These are phyloP conservation scores for Onychomys torridus DNA, from an alignment of 2,797 vertebrate genomes.

Conservation along the genomic window DNA sequence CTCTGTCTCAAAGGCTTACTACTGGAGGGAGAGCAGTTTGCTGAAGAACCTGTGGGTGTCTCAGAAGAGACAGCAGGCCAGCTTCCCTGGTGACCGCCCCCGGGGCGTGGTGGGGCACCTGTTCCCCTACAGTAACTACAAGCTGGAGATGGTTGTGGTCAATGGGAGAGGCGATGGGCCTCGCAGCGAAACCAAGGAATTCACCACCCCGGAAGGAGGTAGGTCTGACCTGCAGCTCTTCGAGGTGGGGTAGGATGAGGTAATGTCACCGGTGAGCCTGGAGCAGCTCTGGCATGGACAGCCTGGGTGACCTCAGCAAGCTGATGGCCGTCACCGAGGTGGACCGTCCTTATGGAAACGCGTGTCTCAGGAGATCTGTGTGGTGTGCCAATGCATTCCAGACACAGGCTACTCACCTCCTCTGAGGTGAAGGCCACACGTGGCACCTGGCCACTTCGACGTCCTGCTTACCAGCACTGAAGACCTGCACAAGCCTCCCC, in stretches of 20 bases:
- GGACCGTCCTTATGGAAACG: not conserved
- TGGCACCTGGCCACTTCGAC: not conserved
- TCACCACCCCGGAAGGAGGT: conserved; percentile 97
- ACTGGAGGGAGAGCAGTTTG: conserved; percentile 96
- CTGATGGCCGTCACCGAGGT: not conserved
- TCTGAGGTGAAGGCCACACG: not conserved
- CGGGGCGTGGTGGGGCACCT: conserved; percentile 93
- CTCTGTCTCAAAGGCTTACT: conserved; percentile 94
- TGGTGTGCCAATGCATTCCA: not conserved
- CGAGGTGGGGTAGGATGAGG: conserved; percentile 57
- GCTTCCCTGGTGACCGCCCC: conserved; percentile 90
- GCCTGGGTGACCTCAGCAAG: not conserved
- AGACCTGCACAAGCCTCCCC: not conserved
- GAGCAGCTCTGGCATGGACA: not conserved
- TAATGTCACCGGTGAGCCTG: not conserved
- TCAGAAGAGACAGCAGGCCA: conserved; percentile 93
- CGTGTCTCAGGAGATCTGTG: not conserved
- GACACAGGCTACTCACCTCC: fast-evolving
- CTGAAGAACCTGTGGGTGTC: conserved; percentile 93
- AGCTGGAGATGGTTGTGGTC: conserved; percentile 96
- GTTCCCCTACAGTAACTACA: conserved; percentile 96
- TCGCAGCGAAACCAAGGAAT: conserved; percentile 93
- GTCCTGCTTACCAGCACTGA: not conserved
- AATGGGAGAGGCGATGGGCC: conserved; percentile 94
- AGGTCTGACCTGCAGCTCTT: conserved; percentile 74